Conservation (phyloP, 1,140 invertebrate genomes). For the Apolygus lucorum region DNA sequence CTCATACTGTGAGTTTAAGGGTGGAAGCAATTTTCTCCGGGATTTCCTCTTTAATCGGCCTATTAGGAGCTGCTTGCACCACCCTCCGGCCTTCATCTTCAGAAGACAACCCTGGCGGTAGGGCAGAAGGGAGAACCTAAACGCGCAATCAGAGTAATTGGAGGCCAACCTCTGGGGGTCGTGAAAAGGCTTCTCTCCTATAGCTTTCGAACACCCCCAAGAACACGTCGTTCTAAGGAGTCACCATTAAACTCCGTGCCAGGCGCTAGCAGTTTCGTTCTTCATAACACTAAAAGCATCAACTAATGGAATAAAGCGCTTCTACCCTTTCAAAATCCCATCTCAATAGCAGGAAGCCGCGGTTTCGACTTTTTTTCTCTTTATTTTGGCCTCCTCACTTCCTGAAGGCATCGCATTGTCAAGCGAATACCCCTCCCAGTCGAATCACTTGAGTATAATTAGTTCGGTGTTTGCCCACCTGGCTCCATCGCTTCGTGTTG, state of each 20-base stretch:
- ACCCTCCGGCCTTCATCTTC: background rate
- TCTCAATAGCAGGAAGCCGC: background rate
- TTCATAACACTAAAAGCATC: background rate
- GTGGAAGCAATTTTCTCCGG: background rate
- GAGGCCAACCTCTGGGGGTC: background rate
- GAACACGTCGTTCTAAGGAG: background rate
- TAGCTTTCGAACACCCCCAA: background rate
- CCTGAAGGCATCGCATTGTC: background rate
- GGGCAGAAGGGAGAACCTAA: background rate
- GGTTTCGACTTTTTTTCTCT: background rate
- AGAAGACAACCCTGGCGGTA: background rate
- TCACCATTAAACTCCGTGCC: background rate
- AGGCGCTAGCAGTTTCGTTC: background rate
- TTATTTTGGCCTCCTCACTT: background rate
- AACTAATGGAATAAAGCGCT: background rate
- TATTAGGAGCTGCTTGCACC: background rate
- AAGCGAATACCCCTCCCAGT: background rate
- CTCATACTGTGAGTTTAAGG: background rate
- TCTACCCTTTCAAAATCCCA: background rate
- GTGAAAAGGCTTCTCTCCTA: background rate
- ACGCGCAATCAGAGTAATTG: background rate
- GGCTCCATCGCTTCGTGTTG: background rate
- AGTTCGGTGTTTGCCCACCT: background rate
- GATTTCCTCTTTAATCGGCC: background rate
- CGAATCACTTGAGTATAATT: background rate